These are phyloP conservation scores for Chondrilla cf. caribensis DNA, from an alignment of 37 sponge, comb jelly and placozoan species.

Conservation along the genomic window DNA sequence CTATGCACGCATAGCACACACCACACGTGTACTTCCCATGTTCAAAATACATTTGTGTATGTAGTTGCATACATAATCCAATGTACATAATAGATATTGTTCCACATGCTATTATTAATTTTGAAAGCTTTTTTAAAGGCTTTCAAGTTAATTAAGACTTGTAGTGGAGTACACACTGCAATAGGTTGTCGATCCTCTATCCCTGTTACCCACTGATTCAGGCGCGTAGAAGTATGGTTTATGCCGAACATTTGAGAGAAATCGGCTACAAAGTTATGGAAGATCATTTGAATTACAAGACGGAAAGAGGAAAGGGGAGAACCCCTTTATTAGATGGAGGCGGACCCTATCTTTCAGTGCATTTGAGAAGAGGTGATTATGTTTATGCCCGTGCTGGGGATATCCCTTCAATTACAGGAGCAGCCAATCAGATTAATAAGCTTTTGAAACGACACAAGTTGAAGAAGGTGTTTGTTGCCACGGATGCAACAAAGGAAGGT, in stretches of 20 bases:
- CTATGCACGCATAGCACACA: too few relatives aligned
- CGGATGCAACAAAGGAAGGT: conserved; percentile 77
- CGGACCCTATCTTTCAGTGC: conserved; percentile 79
- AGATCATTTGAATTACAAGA: conserved; percentile 44
- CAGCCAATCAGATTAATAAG: conserved; percentile 65
- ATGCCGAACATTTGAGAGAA: conserved; percentile 67
- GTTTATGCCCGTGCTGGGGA: conserved; percentile 31
- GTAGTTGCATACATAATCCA: too few relatives aligned
- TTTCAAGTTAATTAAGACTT: too few relatives aligned
- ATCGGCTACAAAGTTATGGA: conserved; percentile 68
- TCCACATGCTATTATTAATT: too few relatives aligned
- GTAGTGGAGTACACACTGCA: too few relatives aligned
- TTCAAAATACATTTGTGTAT: too few relatives aligned
- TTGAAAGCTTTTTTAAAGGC: too few relatives aligned
- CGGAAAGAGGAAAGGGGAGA: conserved; percentile 48
- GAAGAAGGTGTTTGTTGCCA: conserved; percentile 74
- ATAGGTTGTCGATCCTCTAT: too few relatives aligned
- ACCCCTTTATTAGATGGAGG: conserved; percentile 51
- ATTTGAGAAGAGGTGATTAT: conserved; percentile 75
- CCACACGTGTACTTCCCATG: too few relatives aligned
- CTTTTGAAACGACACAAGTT: conserved; percentile 42
- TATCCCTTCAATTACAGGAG: conserved; percentile 80
- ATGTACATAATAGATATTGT: too few relatives aligned
- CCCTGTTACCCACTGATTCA: too few relatives aligned
- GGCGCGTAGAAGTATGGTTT: conserved; percentile 85